Evolutionary conservation across 2,113 vertebrate species (phyloP), one percentile per base, ranked within the genome.

Genomic region (Oryzias melastigma): DNA sequence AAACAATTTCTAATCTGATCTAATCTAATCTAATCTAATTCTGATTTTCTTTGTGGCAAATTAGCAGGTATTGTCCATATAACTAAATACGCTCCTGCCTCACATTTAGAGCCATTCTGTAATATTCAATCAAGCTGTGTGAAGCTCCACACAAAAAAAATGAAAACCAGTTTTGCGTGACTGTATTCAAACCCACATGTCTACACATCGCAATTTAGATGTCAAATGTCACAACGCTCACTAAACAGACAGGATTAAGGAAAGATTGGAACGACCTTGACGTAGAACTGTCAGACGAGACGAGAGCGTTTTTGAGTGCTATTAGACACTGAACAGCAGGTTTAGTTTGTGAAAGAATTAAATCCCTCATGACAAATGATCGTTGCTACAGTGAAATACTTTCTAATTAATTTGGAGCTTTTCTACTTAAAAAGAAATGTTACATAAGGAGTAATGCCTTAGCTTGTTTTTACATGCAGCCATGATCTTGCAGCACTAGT

Each of bases 311-410:
- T 62, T 58, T 44, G 53, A 45, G 19, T 1, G n/a, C 14, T 50
- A 46, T 60, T 66, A 48, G 62, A 69, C 71, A 62, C 76, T 47
- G 7, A 51, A 14, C 48, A 45, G 52, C 51, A 62, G 47, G 44
- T 40, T 18, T 7, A 45, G 49, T 50, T 72, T 46, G 63, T 15
- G 47, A 53, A 68, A 57, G 59, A 75, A 82, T 65, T 68, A 62
- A 18, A 51, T 24, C n/a, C 5, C 5, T 49, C n/a, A 59, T 63
- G 42, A 79, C 49, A 78, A 62, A 50, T 8, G 60, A 57, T 20
- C 54, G 24, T 17, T 55, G 46, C 12, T 58, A 15, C 42, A 48
- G 50, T 17, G 56, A 65, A 62, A 65, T 65, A 35, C 8, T 13
- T 35, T 63, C 6, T n/a, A 48, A 41, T 62, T 35, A 24, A 49